phyloP scores from a whole-genome alignment of 2,888 invertebrate species.

The Euplagia quadripunctaria region DNA sequence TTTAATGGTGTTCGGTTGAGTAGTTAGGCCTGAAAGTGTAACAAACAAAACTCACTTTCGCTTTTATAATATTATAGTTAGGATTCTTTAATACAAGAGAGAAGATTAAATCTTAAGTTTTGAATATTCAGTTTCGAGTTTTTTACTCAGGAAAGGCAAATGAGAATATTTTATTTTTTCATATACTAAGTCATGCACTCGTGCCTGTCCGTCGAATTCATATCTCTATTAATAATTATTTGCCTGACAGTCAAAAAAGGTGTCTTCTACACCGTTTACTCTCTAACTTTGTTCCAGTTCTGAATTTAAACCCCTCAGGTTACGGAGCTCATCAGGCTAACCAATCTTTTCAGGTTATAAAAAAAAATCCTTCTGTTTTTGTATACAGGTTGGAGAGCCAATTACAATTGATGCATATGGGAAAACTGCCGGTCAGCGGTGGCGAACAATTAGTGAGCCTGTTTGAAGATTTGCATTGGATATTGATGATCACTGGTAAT shows the following conservation, averaged over 20 bases:
- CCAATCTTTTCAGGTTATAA: neutral
- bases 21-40: too few relatives aligned
- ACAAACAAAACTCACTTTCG: too few relatives aligned
- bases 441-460: slow-evolving; percentile 87
- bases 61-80: too few relatives aligned
- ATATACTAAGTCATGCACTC: too few relatives aligned
- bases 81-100: neutral
- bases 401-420: slow-evolving; percentile 80
- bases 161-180: too few relatives aligned
- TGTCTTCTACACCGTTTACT: neutral
- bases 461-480: slow-evolving; percentile 97
- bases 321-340: neutral
- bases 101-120: neutral
- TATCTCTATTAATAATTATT: too few relatives aligned
- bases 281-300: neutral
- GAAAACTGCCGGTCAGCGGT: slow-evolving; percentile 72
- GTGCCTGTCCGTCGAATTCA: too few relatives aligned
- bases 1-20: too few relatives aligned
- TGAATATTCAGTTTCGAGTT: too few relatives aligned
- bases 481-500: slow-evolving; percentile 92
- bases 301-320: neutral
- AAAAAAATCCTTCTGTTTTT: neutral
- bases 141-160: too few relatives aligned
- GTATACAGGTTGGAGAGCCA: slow-evolving; percentile 67
- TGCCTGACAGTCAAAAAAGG: too few relatives aligned